Evolutionary conservation across 2,888 invertebrate genomes (phyloP).

Genomic region (Pherbina coryleti): DNA sequence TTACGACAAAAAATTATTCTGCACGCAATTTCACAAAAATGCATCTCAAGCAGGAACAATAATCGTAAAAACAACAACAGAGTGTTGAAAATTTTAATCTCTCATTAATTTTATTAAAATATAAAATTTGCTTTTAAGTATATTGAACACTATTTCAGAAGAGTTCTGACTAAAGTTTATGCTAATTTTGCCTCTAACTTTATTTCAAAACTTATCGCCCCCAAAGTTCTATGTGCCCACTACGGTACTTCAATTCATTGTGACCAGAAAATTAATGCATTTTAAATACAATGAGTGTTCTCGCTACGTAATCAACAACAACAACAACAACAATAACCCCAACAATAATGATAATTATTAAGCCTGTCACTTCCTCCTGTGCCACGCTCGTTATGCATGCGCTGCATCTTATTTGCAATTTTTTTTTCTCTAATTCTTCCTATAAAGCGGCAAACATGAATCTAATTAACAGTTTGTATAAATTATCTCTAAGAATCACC

Average conservation of each 20-base stretch:
- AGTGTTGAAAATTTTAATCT: neutral
- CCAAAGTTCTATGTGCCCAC: too few relatives aligned
- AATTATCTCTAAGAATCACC: constrained; percentile 49
- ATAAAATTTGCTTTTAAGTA: neutral
- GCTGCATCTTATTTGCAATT: constrained; percentile 44
- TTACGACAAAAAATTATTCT: neutral
- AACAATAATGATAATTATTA: neutral
- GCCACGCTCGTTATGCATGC: neutral
- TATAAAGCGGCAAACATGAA: constrained; percentile 60
- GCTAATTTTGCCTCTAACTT: too few relatives aligned
- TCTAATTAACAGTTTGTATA: constrained; percentile 60
- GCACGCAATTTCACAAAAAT: neutral
- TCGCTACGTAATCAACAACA: too few relatives aligned
- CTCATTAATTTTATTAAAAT: neutral
- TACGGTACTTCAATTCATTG: too few relatives aligned
- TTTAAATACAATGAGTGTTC: neutral
- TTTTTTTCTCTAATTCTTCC: constrained; percentile 36
- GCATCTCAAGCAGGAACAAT: neutral
- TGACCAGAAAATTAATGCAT: neutral
- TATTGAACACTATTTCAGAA: too few relatives aligned
- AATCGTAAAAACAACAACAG: neutral
- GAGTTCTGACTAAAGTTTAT: too few relatives aligned
- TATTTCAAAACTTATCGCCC: too few relatives aligned
- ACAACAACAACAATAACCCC: neutral
- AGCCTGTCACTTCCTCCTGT: neutral